Base-by-base conservation (phyloP, 2,113 vertebrate species). In the Scomber colias region DNA sequence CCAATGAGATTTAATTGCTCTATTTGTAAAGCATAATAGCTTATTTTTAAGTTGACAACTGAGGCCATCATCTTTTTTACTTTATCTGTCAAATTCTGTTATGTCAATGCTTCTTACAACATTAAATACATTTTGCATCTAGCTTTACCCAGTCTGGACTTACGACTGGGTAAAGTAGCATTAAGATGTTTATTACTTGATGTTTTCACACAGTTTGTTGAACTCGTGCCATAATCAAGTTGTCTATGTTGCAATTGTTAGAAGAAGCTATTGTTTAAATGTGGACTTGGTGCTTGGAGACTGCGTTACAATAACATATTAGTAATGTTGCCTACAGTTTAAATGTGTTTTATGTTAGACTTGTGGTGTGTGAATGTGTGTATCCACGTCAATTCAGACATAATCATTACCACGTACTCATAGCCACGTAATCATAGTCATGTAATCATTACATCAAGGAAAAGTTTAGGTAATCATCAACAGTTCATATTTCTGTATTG, bases 171-270 rank as follows among this genome's bases (percentile, higher is more conserved):
- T 27, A 31, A 49, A 71, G 31, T 14, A 19, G 30, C 17, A 56
- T n/a, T 49, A 12, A 71, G 35, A 72, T 49, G 13, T 77, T 64
- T 64, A 30, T 59, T 74, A 65, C 30, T 40, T 9, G 9, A 40
- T 4, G 50, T 40, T 56, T 62, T 35, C 0, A 10, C 45, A 63
- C 3, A 4, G 19, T 54, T 24, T 67, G n/a, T 24, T 27, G 5
- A 44, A 71, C 15, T 21, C 60, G 1, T 9, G 21, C 48, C 85
- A 56, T 44, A 57, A 80, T 77, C 35, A 77, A 45, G 49, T 69
- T 62, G 44, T 82, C 53, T 8, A 4, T 48, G 46, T 54, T 51
- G 49, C 24, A 72, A 16, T 77, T 63, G 66, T 77, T 46, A 72
- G 9, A 27, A 24, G 15, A 14, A 57, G 31, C 64, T 12, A 10